Evolutionary conservation across 2,888 invertebrate genomes (phyloP).

Genomic region (Kryphioiulus occultus): DNA sequence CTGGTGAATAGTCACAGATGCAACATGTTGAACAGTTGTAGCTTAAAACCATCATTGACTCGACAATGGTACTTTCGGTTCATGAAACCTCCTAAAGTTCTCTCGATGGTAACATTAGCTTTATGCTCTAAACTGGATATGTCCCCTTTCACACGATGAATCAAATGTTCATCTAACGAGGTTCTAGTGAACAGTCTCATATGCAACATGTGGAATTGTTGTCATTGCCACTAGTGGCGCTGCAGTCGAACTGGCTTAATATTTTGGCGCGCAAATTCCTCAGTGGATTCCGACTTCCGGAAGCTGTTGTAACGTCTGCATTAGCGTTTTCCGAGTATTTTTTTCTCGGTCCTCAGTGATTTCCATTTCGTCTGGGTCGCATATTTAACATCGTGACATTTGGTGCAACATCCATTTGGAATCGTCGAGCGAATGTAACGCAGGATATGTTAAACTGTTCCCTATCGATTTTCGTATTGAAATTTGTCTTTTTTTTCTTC

Average conservation of each 20-base stretch:
- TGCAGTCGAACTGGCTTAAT: not conserved
- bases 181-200: too few species aligned
- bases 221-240: not conserved
- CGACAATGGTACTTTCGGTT: too few species aligned
- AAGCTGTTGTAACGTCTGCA: not conserved
- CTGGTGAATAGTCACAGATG: too few species aligned
- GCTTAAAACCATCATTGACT: too few species aligned
- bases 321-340: not conserved
- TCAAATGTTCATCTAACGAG: too few species aligned
- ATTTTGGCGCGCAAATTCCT: not conserved
- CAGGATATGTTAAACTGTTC: slow-evolving; percentile 30
- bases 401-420: slow-evolving; percentile 28
- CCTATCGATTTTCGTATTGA: slow-evolving; percentile 38
- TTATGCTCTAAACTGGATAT: too few species aligned
- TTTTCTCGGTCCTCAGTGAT: not conserved
- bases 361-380: slow-evolving; percentile 30
- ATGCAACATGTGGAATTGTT: too few species aligned
- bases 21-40: too few species aligned
- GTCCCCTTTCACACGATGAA: too few species aligned
- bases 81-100: too few species aligned
- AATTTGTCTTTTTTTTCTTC: slow-evolving; percentile 25
- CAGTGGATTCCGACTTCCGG: not conserved
- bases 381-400: slow-evolving; percentile 33
- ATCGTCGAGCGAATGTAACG: slow-evolving; percentile 27
- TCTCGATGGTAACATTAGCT: too few species aligned